Base-by-base conservation (phyloP, 2,113 vertebrate species). In the Stomatorhinus ivindoensis region DNA sequence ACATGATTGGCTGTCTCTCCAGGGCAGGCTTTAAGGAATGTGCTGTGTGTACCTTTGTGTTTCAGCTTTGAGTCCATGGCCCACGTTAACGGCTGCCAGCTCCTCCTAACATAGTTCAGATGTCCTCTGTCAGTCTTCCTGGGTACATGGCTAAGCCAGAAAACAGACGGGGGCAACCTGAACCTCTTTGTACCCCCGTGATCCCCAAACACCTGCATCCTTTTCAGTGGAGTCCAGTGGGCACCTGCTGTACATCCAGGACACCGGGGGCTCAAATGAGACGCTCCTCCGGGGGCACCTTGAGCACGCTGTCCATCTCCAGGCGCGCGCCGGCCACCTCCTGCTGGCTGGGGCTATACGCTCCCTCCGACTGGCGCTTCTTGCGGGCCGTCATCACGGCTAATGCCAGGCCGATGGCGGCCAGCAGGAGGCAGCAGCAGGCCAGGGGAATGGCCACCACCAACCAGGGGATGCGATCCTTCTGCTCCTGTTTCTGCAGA, bases 221-320 rank as follows among this genome's bases (percentile, higher is more conserved):
- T 42, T 39, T 80, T 80, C 6, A 80, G n/a, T 31, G 27, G 73
- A 80, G 73, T 80, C 73, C 19, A 1, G 35, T 80, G 73, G 35
- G 31, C 69, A 39, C 69, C 11, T 31, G 69, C 31, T 76, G 13
- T 13, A 39, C 10, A 76, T 35, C 4, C 69, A 4, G 27, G 31
- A 24, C 6, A 76, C 69, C 1, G 10, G 69, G 69, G 15, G 31
- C 53, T 96, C 94, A 97, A 92, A 98, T 98, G 76, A 98, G 93
- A 48, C 98, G 96, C 92, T 99, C 98, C 88, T 99, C 98, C 0
- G 98, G 98, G 0, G 98, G 98, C 88, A 99, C 97, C 93, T 99
- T 99, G 80, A 99, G 96, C 91, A 99, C 97, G 92, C 97, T 98
- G 96, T 98, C 98, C 98, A 99, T 99, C 94, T 99, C 98, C 93